Base-by-base conservation (phyloP, 2,113 vertebrate genomes). In the Phalacrocorax carbo region DNA sequence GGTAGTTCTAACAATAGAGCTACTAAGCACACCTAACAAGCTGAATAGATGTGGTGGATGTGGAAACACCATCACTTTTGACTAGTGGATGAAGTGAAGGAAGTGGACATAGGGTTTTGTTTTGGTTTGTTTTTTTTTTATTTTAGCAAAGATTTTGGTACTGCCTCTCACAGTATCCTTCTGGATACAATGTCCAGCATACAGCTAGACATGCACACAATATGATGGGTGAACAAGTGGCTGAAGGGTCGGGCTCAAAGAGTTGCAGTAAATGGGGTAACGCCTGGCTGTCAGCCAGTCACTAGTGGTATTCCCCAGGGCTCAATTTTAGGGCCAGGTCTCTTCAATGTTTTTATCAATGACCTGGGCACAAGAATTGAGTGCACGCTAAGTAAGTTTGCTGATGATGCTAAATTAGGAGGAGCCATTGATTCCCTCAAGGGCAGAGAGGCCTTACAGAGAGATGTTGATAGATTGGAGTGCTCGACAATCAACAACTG, bases 111-210 rank as follows among this genome's bases (percentile, higher is more conserved):
- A 7, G 3, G 10, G 38, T 38, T 38, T 38, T 38, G 38, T 38
- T 38, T 38, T 38, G 38, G 10, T 38, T 38, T 38, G 4, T 1
- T 3, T 2, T 19, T 1, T 57, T 16, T 18, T 2, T 0, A 68
- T 83, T 80, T 91, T 72, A n/a, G 4, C 13, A 80, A 65, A 83
- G 14, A 5, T 72, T 68, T 80, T 42, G n/a, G 38, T 62, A 22
- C 15, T 64, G 9, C 40, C 2, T 76, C 44, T 89, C 16, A 60
- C 23, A 23, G 21, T 5, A 8, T 36, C 34, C 48, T 49, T 54
- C 21, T 62, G 25, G 42, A 49, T 60, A 40, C 89, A 83, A 68
- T 20, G 6, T 65, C 36, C 78, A 73, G 5, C 44, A 69, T 27
- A 73, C 12, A 70, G 8, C 6, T 42, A 52, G 52, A 62, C 15